Base-by-base conservation (phyloP, 2,797 vertebrate genomes). In the Saxicola maurus region DNA sequence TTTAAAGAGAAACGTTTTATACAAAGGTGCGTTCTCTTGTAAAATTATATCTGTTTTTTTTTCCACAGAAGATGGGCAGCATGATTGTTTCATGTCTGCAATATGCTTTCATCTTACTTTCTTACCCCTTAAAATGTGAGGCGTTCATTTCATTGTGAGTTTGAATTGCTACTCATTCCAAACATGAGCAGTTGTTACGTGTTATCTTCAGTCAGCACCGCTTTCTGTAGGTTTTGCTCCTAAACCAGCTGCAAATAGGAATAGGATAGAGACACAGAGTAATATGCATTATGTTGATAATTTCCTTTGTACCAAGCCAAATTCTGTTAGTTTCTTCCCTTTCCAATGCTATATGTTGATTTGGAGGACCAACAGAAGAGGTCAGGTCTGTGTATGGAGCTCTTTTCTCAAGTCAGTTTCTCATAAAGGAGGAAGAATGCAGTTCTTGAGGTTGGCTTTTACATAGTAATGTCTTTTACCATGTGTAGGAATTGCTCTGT, bases 41-140 rank as follows among this genome's bases (percentile, higher is more conserved):
- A 33, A 52, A 76, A 66, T 46, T 16, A 11, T 5, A 3, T 1
- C 0, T 13, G 1, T 4, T 37, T 62, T 37, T 62, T 37, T 82
- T 48, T 55, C 17, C 8, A 33, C 4, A 30, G 23, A 86, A 62
- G 16, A 13, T 75, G 28, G 23, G 5, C 27, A 55, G 2, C 28
- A 2, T 62, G 33, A 33, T 69, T 55, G 6, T 59, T 69, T 69
- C 46, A 35, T 37, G 17, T 66, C 10, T 40, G 38, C 38, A 40
- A 40, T 40, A 40, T 40, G 38, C 38, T 40, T 40, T 40, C 18
- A 42, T 42, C 17, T 18, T 42, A 9, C 9, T 42, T 18, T 42
- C 17, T 42, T 42, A 42, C 2, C 3, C 14, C 27, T 25, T 27
- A 65, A 52, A 55, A 57, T 37, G 9, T 40, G 37, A 80, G 27